Percentiles rank a stretch among this genome's conserved stretches.
These are phyloP conservation scores for Kuschelorhynchus macadamiae DNA, from an alignment of 2,888 invertebrate species.

Conservation along the genomic window DNA sequence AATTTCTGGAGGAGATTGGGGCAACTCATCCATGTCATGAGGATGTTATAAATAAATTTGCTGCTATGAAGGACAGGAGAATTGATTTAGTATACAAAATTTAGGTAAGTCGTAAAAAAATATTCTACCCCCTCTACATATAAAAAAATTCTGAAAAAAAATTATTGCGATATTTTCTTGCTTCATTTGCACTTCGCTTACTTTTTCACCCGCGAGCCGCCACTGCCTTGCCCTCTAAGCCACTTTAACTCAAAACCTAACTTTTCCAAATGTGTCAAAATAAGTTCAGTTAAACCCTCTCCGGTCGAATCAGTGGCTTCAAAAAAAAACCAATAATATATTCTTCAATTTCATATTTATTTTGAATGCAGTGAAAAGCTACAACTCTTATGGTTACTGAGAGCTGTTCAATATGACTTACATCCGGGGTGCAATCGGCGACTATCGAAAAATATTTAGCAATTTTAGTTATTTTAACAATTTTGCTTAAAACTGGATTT, in stretches of 20 bases:
- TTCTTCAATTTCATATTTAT: constrained; percentile 2
- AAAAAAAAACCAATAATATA: background rate
- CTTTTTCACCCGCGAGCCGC: too few species aligned
- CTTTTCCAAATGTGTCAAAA: constrained; percentile 14
- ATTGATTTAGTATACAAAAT: too few species aligned
- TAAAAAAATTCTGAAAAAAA: too few species aligned
- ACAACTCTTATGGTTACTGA: background rate
- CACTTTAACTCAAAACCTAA: constrained; percentile 1
- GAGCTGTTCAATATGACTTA: background rate
- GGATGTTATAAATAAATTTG: too few species aligned
- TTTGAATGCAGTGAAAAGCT: background rate
- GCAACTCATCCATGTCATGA: too few species aligned
- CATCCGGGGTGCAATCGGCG: background rate
- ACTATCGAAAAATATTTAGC: too few species aligned
- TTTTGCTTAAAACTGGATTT: background rate
- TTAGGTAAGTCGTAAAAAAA: too few species aligned
- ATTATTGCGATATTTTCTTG: too few species aligned
- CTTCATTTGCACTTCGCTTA: too few species aligned
- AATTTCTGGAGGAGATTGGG: too few species aligned
- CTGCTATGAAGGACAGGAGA: too few species aligned
- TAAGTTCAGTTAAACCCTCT: constrained; percentile 1
- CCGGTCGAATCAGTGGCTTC: background rate
- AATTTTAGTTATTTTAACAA: background rate
- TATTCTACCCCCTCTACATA: too few species aligned
- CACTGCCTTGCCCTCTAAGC: constrained; percentile 4